phyloP scores from a whole-genome alignment of 2,797 vertebrate genomes.

The Moxostoma hubbsi region DNA sequence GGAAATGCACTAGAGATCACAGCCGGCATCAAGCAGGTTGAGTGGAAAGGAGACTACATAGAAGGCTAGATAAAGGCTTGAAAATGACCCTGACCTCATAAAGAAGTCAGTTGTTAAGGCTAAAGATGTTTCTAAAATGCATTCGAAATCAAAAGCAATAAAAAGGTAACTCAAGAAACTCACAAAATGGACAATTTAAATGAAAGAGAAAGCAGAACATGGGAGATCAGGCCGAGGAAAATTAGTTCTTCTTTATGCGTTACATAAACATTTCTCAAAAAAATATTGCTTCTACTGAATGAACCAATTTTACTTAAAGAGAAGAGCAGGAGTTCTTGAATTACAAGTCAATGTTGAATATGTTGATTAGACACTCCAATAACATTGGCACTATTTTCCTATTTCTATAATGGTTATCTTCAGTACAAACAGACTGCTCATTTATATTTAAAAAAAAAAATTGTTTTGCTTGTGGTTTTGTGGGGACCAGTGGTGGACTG shows the following conservation, averaged over 20 bases:
- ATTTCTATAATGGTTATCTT: too few species aligned
- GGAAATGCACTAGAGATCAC: constrained; percentile 31
- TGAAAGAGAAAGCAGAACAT: constrained; percentile 29
- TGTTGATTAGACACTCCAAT: too few species aligned
- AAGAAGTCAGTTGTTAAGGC: not conserved
- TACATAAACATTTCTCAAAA: constrained; percentile 6
- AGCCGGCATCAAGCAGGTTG: not conserved
- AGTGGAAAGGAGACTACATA: not conserved
- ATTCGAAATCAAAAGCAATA: not conserved
- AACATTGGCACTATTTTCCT: too few species aligned
- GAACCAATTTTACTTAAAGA: not conserved
- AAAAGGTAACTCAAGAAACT: not conserved
- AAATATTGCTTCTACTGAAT: not conserved
- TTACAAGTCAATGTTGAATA: not conserved
- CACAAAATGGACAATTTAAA: not conserved
- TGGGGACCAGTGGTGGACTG: not conserved
- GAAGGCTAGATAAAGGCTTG: not conserved
- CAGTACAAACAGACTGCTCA: not conserved
- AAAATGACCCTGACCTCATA: not conserved
- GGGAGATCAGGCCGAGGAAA: not conserved
- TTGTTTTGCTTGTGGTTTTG: constrained; percentile 14
- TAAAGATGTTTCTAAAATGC: not conserved
- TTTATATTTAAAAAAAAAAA: not conserved
- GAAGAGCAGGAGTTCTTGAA: not conserved
- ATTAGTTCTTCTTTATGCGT: not conserved